Conservation (phyloP, 2,797 vertebrate species). For the Molothrus ater region DNA sequence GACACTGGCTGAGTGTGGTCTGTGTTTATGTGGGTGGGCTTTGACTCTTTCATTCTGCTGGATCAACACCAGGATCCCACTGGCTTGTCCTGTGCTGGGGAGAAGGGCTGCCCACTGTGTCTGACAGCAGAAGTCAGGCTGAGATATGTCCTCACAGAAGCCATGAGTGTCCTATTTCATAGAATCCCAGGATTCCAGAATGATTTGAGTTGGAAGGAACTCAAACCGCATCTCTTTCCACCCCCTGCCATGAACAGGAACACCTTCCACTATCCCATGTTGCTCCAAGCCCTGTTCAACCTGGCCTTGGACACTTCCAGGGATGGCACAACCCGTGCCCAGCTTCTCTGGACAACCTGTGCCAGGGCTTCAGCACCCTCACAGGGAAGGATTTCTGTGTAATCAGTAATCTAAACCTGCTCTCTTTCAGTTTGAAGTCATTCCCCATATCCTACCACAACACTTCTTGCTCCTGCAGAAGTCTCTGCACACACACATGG, state of each 20-base stretch:
- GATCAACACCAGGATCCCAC: not conserved
- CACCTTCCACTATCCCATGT: not conserved
- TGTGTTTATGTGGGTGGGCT: rapidly evolving
- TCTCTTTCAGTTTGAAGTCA: not conserved
- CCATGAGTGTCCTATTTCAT: not conserved
- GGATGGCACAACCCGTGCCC: not conserved
- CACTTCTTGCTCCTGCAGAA: not conserved
- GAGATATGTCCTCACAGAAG: not conserved
- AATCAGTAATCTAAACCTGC: not conserved
- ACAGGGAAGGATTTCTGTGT: not conserved
- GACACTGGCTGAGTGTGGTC: not conserved
- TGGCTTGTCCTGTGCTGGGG: not conserved
- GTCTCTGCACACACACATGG: not conserved
- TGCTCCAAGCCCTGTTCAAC: not conserved
- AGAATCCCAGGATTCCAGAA: not conserved
- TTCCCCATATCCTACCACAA: rapidly evolving
- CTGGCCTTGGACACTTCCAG: not conserved
- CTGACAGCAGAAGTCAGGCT: not conserved
- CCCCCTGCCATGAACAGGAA: not conserved
- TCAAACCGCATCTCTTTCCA: not conserved
- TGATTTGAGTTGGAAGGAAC: not conserved
- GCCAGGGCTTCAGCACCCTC: not conserved
- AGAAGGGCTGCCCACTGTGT: not conserved
- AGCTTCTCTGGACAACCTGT: not conserved
- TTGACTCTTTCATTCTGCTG: not conserved